A percentile compares a stretch with the other conserved stretches of the same genome.
Evolutionary conservation across 2,888 invertebrate genomes (phyloP).

Genomic region (Caenorhabditis sulstoni): DNA sequence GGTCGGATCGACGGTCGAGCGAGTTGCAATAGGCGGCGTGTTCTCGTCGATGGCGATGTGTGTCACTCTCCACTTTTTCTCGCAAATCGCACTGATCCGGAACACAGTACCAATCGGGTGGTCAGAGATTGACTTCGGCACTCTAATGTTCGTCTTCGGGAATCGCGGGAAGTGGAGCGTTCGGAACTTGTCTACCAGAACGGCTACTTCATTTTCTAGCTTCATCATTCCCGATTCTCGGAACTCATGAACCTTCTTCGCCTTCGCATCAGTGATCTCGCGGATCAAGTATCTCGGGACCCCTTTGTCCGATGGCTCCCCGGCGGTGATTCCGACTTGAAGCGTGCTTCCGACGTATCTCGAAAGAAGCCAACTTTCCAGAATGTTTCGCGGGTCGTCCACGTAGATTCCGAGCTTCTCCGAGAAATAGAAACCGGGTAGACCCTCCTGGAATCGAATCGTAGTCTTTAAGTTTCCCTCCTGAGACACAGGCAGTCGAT

Average conservation of each 20-base stretch:
- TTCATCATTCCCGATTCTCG: not conserved
- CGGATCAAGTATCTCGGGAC: constrained; percentile 15
- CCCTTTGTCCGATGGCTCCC: constrained; percentile 23
- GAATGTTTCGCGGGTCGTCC: constrained; percentile 32
- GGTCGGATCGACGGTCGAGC: not conserved
- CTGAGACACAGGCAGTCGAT: not conserved
- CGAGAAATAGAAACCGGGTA: constrained; percentile 24
- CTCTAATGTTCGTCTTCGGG: constrained; percentile 11
- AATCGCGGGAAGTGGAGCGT: constrained; percentile 3
- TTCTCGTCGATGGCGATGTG: not conserved
- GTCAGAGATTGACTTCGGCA: not conserved
- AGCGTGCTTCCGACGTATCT: constrained; percentile 16
- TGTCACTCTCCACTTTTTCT: constrained; percentile 6
- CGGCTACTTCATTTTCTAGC: constrained; percentile 2
- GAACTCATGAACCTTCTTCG: constrained; percentile 1
- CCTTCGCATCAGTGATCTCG: constrained; percentile 9
- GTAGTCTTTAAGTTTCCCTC: not conserved
- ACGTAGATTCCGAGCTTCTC: constrained; percentile 1
- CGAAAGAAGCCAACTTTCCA: constrained; percentile 22
- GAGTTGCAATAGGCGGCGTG: not conserved
- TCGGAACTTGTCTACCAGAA: constrained; percentile 9
- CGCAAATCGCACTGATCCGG: not conserved
- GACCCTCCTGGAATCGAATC: constrained; percentile 1
- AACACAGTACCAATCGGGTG: constrained; percentile 4
- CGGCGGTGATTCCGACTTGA: constrained; percentile 18